Evolutionary conservation across 1,140 invertebrate genomes (phyloP).

Genomic region (Euborellia annulipes): DNA sequence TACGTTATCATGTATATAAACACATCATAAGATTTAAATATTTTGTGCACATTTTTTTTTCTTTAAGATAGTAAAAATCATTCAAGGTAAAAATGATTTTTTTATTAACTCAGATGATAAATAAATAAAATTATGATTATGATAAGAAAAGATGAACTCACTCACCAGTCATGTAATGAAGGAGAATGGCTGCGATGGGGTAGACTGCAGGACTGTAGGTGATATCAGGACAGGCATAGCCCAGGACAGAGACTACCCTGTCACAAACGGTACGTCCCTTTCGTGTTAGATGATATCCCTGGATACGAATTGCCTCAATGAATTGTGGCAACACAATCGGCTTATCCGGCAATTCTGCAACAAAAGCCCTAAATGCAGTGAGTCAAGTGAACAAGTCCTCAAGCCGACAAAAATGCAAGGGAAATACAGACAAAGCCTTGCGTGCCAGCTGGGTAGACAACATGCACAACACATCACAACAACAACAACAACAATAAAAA

Average conservation of each 20-base stretch:
- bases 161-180: conserved; percentile 85
- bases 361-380: conserved; percentile 13
- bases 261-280: conserved; percentile 68
- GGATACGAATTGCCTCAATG: conserved; percentile 70
- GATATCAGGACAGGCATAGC: conserved; percentile 84
- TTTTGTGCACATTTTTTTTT: too few species aligned
- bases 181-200: conserved; percentile 71
- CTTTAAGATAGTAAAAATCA: too few species aligned
- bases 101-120: too few species aligned
- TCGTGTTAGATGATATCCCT: conserved; percentile 67
- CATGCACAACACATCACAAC: too few species aligned
- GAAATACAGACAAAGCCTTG: too few species aligned
- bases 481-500: too few species aligned
- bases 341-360: conserved; percentile 62
- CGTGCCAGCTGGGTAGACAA: too few species aligned
- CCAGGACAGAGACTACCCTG: conserved; percentile 72
- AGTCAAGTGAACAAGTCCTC: conserved; percentile 2
- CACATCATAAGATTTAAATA: too few species aligned
- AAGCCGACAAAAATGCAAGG: background rate
- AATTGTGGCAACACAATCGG: conserved; percentile 75
- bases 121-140: too few species aligned
- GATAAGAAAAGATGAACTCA: too few species aligned
- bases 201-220: conserved; percentile 84
- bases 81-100: too few species aligned
- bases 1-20: too few species aligned